Percentiles rank a stretch among this genome's conserved stretches.
These are phyloP conservation scores for Cremastobaeus sp. DNA, from an alignment of 2,888 invertebrate genomes.

Conservation along the genomic window DNA sequence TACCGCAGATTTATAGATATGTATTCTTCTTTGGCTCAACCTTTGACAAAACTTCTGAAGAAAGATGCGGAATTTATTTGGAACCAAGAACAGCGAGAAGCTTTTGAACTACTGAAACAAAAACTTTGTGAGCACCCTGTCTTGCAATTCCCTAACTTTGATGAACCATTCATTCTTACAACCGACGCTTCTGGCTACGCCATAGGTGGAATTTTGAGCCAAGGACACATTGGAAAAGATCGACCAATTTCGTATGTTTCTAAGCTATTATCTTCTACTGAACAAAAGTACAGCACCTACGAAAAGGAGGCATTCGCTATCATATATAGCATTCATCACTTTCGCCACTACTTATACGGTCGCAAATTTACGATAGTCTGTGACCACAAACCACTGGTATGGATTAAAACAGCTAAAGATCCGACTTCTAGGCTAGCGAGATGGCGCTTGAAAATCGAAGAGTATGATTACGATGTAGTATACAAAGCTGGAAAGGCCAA, in stretches of 20 bases:
- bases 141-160: too few species aligned
- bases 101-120: background rate
- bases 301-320: too few species aligned
- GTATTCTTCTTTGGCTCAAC: background rate
- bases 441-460: background rate
- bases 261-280: background rate
- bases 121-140: too few species aligned
- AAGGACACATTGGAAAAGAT: background rate
- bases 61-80: background rate
- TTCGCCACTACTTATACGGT: background rate
- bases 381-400: too few species aligned
- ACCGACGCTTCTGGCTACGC: background rate
- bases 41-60: background rate
- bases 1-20: too few species aligned
- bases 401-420: constrained; percentile 1
- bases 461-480: background rate
- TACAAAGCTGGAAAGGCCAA: background rate
- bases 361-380: too few species aligned
- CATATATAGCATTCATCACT: too few species aligned
- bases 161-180: too few species aligned
- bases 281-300: background rate
- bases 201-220: background rate
- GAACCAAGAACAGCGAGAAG: background rate
- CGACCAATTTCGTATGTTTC: background rate
- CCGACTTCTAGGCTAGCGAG: background rate